phyloP scores from a whole-genome alignment of 1,140 invertebrate genomes.

The Papilio xuthus region DNA sequence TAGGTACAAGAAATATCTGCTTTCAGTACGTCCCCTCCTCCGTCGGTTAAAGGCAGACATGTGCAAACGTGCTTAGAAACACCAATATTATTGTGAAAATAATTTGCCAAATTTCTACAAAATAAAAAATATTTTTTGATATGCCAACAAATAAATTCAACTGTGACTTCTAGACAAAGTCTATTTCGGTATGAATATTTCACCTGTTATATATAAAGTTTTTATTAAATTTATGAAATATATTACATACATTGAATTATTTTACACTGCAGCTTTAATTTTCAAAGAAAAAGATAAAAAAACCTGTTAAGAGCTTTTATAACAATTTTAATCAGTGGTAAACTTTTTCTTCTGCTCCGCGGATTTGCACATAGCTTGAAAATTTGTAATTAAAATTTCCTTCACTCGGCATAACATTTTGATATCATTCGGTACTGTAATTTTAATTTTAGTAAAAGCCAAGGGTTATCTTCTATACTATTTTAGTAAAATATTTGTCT shows the following conservation, averaged over 20 bases:
- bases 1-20: too few species aligned
- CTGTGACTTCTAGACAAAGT: too few species aligned
- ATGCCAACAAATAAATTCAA: too few species aligned
- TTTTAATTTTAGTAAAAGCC: conserved; percentile 54
- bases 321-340: conserved; percentile 25
- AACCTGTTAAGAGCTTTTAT: not conserved
- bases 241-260: not conserved
- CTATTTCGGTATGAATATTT: too few species aligned
- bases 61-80: too few species aligned
- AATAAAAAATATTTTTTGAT: too few species aligned
- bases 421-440: conserved; percentile 33
- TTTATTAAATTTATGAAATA: not conserved
- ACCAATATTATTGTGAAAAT: too few species aligned
- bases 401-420: not conserved
- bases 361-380: conserved; percentile 23
- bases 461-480: not conserved
- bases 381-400: not conserved
- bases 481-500: too few species aligned
- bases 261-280: not conserved
- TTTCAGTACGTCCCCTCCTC: too few species aligned
- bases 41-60: too few species aligned
- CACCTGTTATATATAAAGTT: not conserved
- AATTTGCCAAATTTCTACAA: too few species aligned
- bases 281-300: conserved; percentile 9
- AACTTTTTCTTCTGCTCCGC: conserved; percentile 7